These are phyloP conservation scores for Austrolebias charrua DNA, from an alignment of 2,797 vertebrate genomes.

Conservation along the genomic window DNA sequence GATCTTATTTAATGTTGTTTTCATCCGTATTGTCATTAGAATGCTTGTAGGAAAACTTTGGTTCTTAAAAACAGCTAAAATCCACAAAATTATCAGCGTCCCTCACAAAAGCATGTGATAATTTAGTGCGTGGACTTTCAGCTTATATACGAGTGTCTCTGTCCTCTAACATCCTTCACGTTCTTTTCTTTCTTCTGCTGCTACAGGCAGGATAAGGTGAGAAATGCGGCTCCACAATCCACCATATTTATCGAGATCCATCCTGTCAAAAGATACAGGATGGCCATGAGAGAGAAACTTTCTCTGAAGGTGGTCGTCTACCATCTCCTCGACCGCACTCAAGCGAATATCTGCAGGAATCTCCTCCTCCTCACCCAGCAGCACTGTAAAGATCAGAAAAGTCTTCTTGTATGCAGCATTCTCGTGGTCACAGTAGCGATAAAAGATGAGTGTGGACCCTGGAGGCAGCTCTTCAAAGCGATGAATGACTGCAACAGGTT, in stretches of 20 bases:
- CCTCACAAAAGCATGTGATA: background rate
- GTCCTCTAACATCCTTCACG: slow-evolving; percentile 69
- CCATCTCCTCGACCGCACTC: slow-evolving; percentile 85
- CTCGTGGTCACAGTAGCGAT: slow-evolving; percentile 95
- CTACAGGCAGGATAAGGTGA: slow-evolving; percentile 89
- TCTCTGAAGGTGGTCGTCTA: slow-evolving; percentile 84
- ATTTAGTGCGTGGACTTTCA: background rate
- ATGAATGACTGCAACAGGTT: slow-evolving; percentile 85
- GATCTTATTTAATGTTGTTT: slow-evolving; percentile 11
- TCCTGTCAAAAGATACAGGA: slow-evolving; percentile 79
- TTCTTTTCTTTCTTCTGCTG: slow-evolving; percentile 78
- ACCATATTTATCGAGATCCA: slow-evolving; percentile 90
- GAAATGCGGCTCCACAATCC: slow-evolving; percentile 98
- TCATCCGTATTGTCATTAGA: slow-evolving; percentile 4
- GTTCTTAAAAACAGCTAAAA: slow-evolving; percentile 9
- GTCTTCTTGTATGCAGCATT: slow-evolving; percentile 89
- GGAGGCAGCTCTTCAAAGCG: slow-evolving; percentile 89
- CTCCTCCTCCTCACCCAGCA: slow-evolving; percentile 82
- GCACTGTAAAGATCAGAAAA: slow-evolving; percentile 87
- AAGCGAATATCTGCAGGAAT: slow-evolving; percentile 71
- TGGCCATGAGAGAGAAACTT: slow-evolving; percentile 78
- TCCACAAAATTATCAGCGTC: slow-evolving; percentile 5
- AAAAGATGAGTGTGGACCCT: slow-evolving; percentile 91
- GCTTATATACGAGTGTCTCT: slow-evolving; percentile 3
- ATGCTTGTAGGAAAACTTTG: background rate